These are phyloP conservation scores for Indicator maculatus DNA, from an alignment of 2,113 vertebrate species.

Conservation along the genomic window DNA sequence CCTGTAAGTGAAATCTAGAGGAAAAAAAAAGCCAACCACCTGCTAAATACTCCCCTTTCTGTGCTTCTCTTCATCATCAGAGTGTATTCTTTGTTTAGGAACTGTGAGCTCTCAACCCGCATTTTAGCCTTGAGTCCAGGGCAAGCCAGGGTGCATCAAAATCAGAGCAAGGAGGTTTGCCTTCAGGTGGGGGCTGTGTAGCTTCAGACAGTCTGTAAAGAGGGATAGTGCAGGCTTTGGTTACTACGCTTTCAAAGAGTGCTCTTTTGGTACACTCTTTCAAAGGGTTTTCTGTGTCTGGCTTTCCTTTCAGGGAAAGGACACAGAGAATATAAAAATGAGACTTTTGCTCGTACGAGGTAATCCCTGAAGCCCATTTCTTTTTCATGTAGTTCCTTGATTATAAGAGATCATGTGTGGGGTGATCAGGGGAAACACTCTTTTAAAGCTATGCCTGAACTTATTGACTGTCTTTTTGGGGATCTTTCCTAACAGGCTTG, in stretches of 20 bases:
- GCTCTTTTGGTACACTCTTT: background rate
- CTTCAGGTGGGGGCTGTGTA: background rate
- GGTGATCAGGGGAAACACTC: background rate
- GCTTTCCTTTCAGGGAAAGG: background rate
- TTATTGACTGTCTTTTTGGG: background rate
- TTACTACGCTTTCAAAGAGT: too few species aligned
- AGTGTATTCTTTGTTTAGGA: background rate
- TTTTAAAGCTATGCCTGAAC: background rate
- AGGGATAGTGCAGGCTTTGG: background rate
- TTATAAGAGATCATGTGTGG: background rate
- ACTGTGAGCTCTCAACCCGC: background rate
- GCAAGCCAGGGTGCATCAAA: background rate
- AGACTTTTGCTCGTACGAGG: background rate
- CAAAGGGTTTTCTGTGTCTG: background rate
- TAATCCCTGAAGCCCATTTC: background rate
- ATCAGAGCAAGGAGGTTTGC: background rate
- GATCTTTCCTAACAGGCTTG: background rate
- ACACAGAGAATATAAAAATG: background rate
- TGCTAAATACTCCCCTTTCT: background rate
- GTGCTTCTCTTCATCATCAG: background rate
- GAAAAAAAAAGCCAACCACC: fast-evolving
- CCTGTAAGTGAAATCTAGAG: background rate
- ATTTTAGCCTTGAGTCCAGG: background rate
- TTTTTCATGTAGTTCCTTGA: background rate
- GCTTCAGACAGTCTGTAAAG: background rate